These are phyloP conservation scores for Griposia aprilina DNA, from an alignment of 2,888 invertebrate genomes.

Conservation along the genomic window DNA sequence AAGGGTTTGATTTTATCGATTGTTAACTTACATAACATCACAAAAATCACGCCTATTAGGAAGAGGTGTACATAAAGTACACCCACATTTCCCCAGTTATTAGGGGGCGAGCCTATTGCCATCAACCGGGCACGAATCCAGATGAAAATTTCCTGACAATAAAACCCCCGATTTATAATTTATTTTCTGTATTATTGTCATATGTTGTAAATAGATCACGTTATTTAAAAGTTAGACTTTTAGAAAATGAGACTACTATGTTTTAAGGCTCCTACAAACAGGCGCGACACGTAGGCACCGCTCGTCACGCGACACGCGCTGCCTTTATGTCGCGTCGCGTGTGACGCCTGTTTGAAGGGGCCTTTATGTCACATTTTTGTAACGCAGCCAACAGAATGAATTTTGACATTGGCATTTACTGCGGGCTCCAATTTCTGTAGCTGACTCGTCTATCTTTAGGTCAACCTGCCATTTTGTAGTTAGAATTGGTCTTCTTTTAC, in stretches of 20 bases:
- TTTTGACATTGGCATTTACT: constrained; percentile 56
- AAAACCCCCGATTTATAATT: neutral
- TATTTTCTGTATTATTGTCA: constrained; percentile 13
- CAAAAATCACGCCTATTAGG: neutral
- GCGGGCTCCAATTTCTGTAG: constrained; percentile 51
- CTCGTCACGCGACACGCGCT: too few relatives aligned
- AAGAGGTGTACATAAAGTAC: neutral
- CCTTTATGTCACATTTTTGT: constrained; percentile 43
- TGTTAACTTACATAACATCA: neutral
- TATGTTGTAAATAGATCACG: constrained; percentile 24
- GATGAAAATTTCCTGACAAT: neutral
- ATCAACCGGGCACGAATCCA: neutral
- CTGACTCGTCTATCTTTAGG: constrained; percentile 32
- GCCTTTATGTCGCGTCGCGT: too few relatives aligned
- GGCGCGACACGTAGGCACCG: too few relatives aligned
- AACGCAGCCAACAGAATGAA: constrained; percentile 51
- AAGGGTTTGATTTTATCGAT: neutral
- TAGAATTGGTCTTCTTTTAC: neutral
- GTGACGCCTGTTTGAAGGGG: too few relatives aligned
- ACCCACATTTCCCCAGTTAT: neutral
- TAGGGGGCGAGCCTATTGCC: neutral
- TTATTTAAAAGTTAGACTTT: constrained; percentile 22
- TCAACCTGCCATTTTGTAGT: neutral
- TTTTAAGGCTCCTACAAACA: constrained; percentile 24
- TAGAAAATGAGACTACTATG: constrained; percentile 24